Evolutionary conservation across 37 sponge, comb jelly and placozoan genomes (phyloP), one percentile per base, ranked within the genome.

Genomic region (Eunapius fragilis): DNA sequence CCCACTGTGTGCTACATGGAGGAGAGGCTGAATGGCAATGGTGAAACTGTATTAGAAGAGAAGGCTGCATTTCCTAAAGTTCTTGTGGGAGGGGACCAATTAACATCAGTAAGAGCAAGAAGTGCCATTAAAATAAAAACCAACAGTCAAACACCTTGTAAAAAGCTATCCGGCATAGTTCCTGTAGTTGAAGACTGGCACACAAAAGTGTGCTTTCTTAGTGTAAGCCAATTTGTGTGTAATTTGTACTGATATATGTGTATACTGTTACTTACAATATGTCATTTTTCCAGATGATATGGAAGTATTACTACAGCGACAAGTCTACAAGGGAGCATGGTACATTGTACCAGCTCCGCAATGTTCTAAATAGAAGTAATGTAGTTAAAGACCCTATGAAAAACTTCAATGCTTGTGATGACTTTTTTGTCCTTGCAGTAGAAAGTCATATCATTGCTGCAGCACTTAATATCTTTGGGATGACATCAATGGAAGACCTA

Each of bases 131-230:
- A 58, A 17, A 58, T 58, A 17, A 58, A 58, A 58, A 2, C 22
- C 1, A 58, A 58, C 17, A 11, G 58, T 19, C 58, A 58, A 11
- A 13, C 58, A 58, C 19, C 6, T 17, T 58, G 14, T 13, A 58
- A 41, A 37, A 78, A 37, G 26, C 79, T 78, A 12, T 38, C 23
- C 0, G 79, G 79, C 27, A 38, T 78, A 5, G 30, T 78, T 26
- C 79, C 79, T n/a, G 79, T 78, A 4, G 45, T 37, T 12, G 79
- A 78, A 2, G 79, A 78, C 9, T 78, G 79, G 79, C 79, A 78
- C 30, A 48, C 67, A 48, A 78, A 48, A 48, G 48, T 38, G 9
- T 6, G 2, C 11, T 25, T 78, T 38, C n/a, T 78, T 2, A 31
- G 31, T 23, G 31, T 33, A 31, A 4, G 25, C n/a, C n/a, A n/a